phyloP scores from a whole-genome alignment of 2,888 invertebrate species.

The Metopia argyrocephala region DNA sequence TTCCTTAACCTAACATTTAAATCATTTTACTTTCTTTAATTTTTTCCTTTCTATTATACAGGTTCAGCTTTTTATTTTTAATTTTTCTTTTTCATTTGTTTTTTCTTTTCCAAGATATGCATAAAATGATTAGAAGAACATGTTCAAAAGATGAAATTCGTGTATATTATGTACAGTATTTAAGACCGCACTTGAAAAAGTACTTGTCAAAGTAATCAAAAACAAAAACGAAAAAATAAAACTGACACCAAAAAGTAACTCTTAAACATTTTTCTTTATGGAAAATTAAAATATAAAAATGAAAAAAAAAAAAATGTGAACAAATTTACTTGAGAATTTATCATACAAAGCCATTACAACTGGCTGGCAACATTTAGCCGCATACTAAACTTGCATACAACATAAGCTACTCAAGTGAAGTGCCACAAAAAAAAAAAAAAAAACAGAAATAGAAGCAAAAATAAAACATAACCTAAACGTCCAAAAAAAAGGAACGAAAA shows the following conservation, averaged over 20 bases:
- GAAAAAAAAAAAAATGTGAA: slow-evolving; percentile 32
- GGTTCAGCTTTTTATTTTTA: slow-evolving; percentile 3
- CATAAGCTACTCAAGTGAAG: slow-evolving; percentile 64
- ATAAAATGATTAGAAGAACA: slow-evolving; percentile 50
- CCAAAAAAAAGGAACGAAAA: slow-evolving; percentile 57
- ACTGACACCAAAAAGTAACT: slow-evolving; percentile 64
- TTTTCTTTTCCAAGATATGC: slow-evolving; percentile 22
- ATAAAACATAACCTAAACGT: slow-evolving; percentile 42
- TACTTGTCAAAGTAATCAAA: slow-evolving; percentile 56
- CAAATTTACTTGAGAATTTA: slow-evolving; percentile 46
- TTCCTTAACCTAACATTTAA: slow-evolving; percentile 56
- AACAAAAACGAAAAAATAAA: slow-evolving; percentile 29
- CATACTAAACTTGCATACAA: slow-evolving; percentile 24
- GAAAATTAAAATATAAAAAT: slow-evolving; percentile 22
- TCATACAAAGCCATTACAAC: too few relatives aligned
- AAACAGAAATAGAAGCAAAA: slow-evolving; percentile 50
- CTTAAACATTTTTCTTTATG: slow-evolving; percentile 62
- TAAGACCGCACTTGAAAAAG: slow-evolving; percentile 58
- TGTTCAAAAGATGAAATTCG: slow-evolving; percentile 59
- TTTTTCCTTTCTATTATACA: slow-evolving; percentile 12
- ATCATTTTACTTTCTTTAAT: slow-evolving; percentile 26
- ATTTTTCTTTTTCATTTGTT: slow-evolving; percentile 13
- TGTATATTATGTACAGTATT: slow-evolving; percentile 36
- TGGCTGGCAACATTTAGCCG: not conserved
- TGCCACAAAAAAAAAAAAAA: slow-evolving; percentile 42